Evolutionary conservation across 2,113 vertebrate genomes (phyloP), one percentile per base, ranked within the genome.

Genomic region (Eurypyga helias): DNA sequence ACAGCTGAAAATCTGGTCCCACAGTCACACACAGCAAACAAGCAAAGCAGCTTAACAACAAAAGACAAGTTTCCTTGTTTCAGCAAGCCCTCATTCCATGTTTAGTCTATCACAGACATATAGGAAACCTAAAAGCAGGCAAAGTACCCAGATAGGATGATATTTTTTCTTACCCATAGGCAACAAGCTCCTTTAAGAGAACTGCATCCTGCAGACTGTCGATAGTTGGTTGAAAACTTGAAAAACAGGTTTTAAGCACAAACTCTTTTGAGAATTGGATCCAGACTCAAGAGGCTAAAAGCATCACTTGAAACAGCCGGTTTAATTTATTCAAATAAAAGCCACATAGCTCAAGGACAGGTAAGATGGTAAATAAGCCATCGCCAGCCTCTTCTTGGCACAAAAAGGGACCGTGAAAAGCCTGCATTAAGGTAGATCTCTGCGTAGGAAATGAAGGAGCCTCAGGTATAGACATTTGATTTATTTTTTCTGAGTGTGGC

Each of bases 201-300:
- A 28, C 31, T 72, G 34, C 95, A 79, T 95, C 94, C 93, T 2
- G 17, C 62, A 94, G 96, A 46, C 9, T 43, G 96, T 49, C 10
- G 34, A 55, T 85, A 80, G 66, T 90, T 96, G 84, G 89, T 86
- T 65, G 79, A 88, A 94, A 97, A 98, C 98, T 96, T 82, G 97
- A 98, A 98, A 96, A 90, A 94, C 95, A 52, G 89, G 96, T 98
- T 98, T 97, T 52, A 95, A 96, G 96, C 46, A 95, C 97, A 80
- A 86, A 78, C 95, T 95, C 94, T 92, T 94, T 80, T 43, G 90
- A 87, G 90, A 97, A 97, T 96, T 89, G 84, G 84, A 87, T 97
- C 95, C 96, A 69, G 90, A 65, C 87, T 96, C 89, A 77, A 96
- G 88, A 84, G 70, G 79, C 75, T 96, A 81, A 96, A 95, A 96